These are phyloP conservation scores for Rotaria macrura DNA, from an alignment of 2,888 invertebrate species.

Conservation along the genomic window DNA sequence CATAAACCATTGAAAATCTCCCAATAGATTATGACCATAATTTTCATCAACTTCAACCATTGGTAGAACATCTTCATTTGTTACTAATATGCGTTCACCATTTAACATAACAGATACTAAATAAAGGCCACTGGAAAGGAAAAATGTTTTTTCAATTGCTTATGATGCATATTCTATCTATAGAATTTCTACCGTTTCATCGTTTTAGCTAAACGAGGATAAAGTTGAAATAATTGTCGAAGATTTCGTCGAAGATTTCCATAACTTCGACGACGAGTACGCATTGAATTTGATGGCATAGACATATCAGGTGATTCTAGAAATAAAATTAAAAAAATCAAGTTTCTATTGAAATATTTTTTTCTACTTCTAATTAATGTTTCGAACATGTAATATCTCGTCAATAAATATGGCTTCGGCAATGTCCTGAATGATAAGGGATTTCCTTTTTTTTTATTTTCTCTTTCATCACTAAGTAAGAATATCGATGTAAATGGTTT, in stretches of 20 bases:
- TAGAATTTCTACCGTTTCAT: slow-evolving; percentile 59
- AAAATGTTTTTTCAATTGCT: not conserved
- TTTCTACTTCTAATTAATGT: too few relatives aligned
- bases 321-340: too few relatives aligned
- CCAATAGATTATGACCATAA: slow-evolving; percentile 68
- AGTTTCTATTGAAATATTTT: too few relatives aligned
- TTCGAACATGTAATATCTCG: too few relatives aligned
- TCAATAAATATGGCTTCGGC: too few relatives aligned
- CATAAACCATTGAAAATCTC: slow-evolving; percentile 94
- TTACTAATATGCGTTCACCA: slow-evolving; percentile 86
- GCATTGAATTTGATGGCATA: not conserved
- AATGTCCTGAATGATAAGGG: too few relatives aligned
- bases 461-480: too few relatives aligned
- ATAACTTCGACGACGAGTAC: not conserved
- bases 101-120: slow-evolving; percentile 82
- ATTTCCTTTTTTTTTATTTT: too few relatives aligned
- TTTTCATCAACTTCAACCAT: slow-evolving; percentile 92
- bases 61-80: slow-evolving; percentile 89
- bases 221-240: slow-evolving; percentile 5
- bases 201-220: slow-evolving; percentile 56
- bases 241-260: slow-evolving; percentile 12
- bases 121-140: slow-evolving; percentile 63
- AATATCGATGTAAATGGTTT: too few relatives aligned
- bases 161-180: slow-evolving; percentile 5
- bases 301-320: slow-evolving; percentile 18